Evolutionary conservation across 2,113 vertebrate genomes (phyloP), one percentile per base, ranked within the genome.

Genomic region (Stercorarius parasiticus): DNA sequence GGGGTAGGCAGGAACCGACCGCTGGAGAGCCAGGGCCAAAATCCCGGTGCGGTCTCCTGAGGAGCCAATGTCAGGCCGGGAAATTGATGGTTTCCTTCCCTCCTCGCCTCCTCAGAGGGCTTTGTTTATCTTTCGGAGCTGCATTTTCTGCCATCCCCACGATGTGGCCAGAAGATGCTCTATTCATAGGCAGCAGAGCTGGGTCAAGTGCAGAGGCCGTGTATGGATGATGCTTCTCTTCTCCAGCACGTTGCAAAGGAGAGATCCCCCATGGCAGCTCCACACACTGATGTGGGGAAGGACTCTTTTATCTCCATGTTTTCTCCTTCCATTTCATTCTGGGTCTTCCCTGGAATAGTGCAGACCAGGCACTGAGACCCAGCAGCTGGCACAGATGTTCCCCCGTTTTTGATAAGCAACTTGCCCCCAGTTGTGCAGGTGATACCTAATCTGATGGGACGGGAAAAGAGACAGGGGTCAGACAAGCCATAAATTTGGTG

Each of bases 21-120:
- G 0, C 67, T 62, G 77, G 67, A 58, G 17, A 95, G 32, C 58
- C 49, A 58, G 36, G 76, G 74, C 65, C 1, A 1, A 91, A 93
- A 79, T 86, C 49, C 40, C 0, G 1, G 22, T 64, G 30, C 2
- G 12, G 52, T 88, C 76, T 90, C 23, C 47, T 20, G 45, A 86
- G 58, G 17, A 89, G n/a, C 76, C 67, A 65, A 29, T 47, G 40
- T 55, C 62, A 71, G 36, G 58, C 56, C 36, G 58, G 53, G 26
- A 96, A 76, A 87, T n/a, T 15, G 26, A 85, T 91, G 38, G n/a
- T 92, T 92, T 95, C 49, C 65, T 89, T 85, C 36, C 50, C 36
- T 87, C 17, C 27, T 17, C 2, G 11, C 45, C 34, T 70, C 38
- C n/a, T 86, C 40, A 2, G 40, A 74, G 55, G 56, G 29, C 76